phyloP scores from a whole-genome alignment of 1,140 invertebrate genomes.

The Calycopis cecrops region DNA sequence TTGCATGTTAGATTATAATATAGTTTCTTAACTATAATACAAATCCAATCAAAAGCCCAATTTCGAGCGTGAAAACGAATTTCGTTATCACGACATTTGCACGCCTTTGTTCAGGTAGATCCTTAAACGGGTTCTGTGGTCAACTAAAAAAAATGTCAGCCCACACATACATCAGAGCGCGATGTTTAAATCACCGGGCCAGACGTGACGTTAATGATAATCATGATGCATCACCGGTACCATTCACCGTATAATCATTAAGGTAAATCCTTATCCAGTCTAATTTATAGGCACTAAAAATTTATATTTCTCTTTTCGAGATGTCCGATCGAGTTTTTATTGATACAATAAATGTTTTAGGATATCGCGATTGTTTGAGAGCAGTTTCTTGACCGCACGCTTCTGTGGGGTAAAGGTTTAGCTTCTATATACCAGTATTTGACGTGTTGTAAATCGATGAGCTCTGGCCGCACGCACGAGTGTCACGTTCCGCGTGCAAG shows the following conservation, averaged over 20 bases:
- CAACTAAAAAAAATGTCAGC: conserved; percentile 15
- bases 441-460: too few relatives aligned
- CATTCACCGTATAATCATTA: conserved; percentile 17
- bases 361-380: too few relatives aligned
- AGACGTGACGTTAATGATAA: conserved; percentile 17
- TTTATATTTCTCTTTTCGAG: conserved; percentile 4
- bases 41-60: too few relatives aligned
- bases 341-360: not conserved
- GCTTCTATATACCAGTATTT: too few relatives aligned
- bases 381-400: too few relatives aligned
- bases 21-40: too few relatives aligned
- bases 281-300: conserved; percentile 13
- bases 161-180: conserved; percentile 13
- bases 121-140: conserved; percentile 6
- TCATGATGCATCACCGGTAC: conserved; percentile 15
- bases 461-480: too few relatives aligned
- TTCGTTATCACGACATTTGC: not conserved
- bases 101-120: conserved; percentile 4
- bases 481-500: too few relatives aligned
- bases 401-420: too few relatives aligned
- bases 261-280: conserved; percentile 13
- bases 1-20: too few relatives aligned
- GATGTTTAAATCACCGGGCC: conserved; percentile 14
- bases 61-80: too few relatives aligned
- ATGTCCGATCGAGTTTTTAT: not conserved